Conservation (phyloP, 2,888 invertebrate species). For the Vandiemenella viatica region DNA sequence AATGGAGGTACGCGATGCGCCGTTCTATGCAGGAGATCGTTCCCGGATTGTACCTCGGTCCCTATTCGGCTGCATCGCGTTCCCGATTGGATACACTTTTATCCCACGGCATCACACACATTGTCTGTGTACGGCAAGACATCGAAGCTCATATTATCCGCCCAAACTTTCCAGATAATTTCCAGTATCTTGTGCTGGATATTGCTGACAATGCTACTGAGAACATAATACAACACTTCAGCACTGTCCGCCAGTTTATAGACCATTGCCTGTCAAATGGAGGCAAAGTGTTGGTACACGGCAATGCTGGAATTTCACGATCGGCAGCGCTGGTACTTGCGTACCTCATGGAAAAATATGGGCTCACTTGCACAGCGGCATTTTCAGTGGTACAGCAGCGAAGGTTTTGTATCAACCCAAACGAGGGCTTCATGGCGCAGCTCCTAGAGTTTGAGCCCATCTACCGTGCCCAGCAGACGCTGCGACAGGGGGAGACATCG, state of each 20-base stretch:
- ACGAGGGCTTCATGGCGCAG: slow-evolving; percentile 49
- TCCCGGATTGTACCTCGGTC: slow-evolving; percentile 48
- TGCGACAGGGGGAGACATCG: slow-evolving; percentile 25
- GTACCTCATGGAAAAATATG: slow-evolving; percentile 49
- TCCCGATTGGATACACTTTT: slow-evolving; percentile 35
- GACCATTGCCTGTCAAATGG: slow-evolving; percentile 39
- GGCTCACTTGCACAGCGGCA: slow-evolving; percentile 39
- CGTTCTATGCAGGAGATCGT: slow-evolving; percentile 45
- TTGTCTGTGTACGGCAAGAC: slow-evolving; percentile 48
- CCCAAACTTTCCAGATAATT: slow-evolving; percentile 44
- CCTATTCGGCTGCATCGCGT: slow-evolving; percentile 44
- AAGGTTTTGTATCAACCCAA: slow-evolving; percentile 49
- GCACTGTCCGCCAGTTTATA: slow-evolving; percentile 41
- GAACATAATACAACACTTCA: slow-evolving; percentile 49
- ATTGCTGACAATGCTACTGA: slow-evolving; percentile 45
- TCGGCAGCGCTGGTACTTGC: slow-evolving; percentile 52
- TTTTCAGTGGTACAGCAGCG: slow-evolving; percentile 41
- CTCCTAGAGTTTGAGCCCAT: slow-evolving; percentile 50
- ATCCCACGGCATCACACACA: slow-evolving; percentile 45
- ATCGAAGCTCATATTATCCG: slow-evolving; percentile 45
- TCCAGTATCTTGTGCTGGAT: slow-evolving; percentile 42
- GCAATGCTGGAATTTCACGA: slow-evolving; percentile 51
- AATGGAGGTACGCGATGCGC: slow-evolving; percentile 28
- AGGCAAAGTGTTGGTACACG: slow-evolving; percentile 53
- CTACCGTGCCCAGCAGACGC: slow-evolving; percentile 41